These are phyloP conservation scores for Gasteruption jaculator DNA, from an alignment of 2,888 invertebrate genomes.

Conservation along the genomic window DNA sequence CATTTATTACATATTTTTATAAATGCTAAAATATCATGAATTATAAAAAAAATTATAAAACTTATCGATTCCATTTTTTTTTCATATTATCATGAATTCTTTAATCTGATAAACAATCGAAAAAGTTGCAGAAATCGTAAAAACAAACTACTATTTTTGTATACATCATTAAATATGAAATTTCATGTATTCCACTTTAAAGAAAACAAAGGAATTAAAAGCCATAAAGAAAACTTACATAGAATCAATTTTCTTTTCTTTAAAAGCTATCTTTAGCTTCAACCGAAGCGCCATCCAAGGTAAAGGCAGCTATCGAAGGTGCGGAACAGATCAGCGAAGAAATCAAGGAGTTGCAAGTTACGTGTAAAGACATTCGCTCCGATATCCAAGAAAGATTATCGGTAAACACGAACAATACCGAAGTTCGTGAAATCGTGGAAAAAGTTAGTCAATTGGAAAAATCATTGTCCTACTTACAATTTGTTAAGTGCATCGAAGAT, in stretches of 20 bases:
- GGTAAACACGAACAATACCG: constrained; percentile 50
- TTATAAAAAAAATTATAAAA: no score
- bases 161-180: no score
- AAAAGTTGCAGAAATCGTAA: no score
- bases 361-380: constrained; percentile 36
- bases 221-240: no score
- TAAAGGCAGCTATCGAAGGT: constrained; percentile 61
- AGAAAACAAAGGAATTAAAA: no score
- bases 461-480: constrained; percentile 63
- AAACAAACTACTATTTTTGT: no score
- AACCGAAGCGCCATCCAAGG: constrained; percentile 61
- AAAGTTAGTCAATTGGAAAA: constrained; percentile 58
- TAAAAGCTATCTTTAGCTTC: constrained; percentile 63
- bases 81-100: constrained; percentile 12
- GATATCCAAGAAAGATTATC: constrained; percentile 46
- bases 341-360: constrained; percentile 54
- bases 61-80: constrained; percentile 9
- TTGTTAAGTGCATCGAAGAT: constrained; percentile 68
- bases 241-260: constrained; percentile 29
- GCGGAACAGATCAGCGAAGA: constrained; percentile 56
- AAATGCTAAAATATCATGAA: no score
- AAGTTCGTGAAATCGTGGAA: constrained; percentile 57
- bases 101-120: no score
- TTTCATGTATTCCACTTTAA: no score
- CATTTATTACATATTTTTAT: no score